A percentile compares a stretch with the other conserved stretches of the same genome.
These are phyloP conservation scores for Acronicta leporina DNA, from an alignment of 2,888 invertebrate species.

Conservation along the genomic window DNA sequence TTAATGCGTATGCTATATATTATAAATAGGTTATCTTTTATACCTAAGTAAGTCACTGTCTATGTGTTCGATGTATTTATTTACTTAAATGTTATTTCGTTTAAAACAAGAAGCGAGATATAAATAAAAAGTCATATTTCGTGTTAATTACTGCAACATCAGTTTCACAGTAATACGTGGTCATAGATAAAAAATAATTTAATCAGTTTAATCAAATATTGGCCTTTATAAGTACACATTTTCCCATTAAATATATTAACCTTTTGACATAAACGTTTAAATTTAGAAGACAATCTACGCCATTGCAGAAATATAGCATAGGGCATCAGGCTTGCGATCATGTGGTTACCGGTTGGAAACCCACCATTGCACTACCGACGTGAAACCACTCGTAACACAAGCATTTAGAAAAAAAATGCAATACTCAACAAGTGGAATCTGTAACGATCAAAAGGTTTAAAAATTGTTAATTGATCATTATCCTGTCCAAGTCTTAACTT, in stretches of 20 bases:
- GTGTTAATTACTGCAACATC: constrained; percentile 46
- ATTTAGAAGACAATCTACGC: not conserved
- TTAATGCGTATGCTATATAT: constrained; percentile 30
- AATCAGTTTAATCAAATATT: constrained; percentile 17
- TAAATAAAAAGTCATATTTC: constrained; percentile 34
- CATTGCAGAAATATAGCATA: not conserved
- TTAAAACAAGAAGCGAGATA: constrained; percentile 33
- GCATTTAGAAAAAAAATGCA: too few species aligned
- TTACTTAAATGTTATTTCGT: constrained; percentile 35
- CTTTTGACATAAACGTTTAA: constrained; percentile 20
- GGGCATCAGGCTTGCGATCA: too few species aligned
- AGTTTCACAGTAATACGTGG: constrained; percentile 41
- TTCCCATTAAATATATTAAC: constrained; percentile 11
- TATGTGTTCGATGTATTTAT: constrained; percentile 43
- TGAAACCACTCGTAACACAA: too few species aligned
- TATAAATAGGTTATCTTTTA: constrained; percentile 39
- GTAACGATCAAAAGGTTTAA: constrained; percentile 31
- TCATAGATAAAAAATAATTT: constrained; percentile 33
- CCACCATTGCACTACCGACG: too few species aligned
- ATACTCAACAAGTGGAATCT: not conserved
- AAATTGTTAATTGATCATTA: constrained; percentile 16
- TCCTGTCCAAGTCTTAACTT: constrained; percentile 32
- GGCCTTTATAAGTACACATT: constrained; percentile 21
- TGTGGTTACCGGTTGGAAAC: too few species aligned
- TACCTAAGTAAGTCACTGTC: constrained; percentile 48